phyloP scores from a whole-genome alignment of 2,797 vertebrate species.

The Brachyalestes nurse region DNA sequence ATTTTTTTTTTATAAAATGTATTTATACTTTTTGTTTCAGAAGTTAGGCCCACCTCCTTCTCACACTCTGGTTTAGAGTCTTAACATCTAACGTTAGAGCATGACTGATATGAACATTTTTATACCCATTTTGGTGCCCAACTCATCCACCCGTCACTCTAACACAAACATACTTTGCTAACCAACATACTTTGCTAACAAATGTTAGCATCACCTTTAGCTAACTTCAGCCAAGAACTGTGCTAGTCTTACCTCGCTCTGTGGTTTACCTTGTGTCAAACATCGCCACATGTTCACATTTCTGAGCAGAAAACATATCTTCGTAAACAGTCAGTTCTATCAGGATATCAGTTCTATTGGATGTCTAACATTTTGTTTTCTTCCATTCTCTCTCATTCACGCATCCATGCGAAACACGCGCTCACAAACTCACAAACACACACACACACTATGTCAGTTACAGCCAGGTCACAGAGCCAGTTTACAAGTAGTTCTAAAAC shows the following conservation, averaged over 20 bases:
- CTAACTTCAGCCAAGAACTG: background rate
- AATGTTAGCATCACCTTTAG: background rate
- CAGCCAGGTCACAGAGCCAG: background rate
- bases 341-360: too few relatives aligned
- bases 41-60: too few relatives aligned
- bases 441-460: background rate
- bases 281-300: background rate
- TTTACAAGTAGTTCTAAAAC: slow-evolving; percentile 23
- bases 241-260: background rate
- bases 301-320: background rate
- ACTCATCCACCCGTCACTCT: too few relatives aligned
- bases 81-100: too few relatives aligned
- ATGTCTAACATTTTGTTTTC: background rate
- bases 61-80: too few relatives aligned
- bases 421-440: background rate
- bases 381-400: background rate
- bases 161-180: too few relatives aligned
- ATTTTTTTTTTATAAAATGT: background rate
- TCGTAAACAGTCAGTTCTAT: background rate
- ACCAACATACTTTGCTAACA: too few relatives aligned
- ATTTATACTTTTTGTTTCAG: too few relatives aligned
- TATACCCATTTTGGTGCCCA: too few relatives aligned
- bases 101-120: too few relatives aligned
- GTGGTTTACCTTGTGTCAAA: background rate
- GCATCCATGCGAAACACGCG: background rate